Base-by-base conservation (phyloP, 2,888 invertebrate species). In the Electrophaes corylata region DNA sequence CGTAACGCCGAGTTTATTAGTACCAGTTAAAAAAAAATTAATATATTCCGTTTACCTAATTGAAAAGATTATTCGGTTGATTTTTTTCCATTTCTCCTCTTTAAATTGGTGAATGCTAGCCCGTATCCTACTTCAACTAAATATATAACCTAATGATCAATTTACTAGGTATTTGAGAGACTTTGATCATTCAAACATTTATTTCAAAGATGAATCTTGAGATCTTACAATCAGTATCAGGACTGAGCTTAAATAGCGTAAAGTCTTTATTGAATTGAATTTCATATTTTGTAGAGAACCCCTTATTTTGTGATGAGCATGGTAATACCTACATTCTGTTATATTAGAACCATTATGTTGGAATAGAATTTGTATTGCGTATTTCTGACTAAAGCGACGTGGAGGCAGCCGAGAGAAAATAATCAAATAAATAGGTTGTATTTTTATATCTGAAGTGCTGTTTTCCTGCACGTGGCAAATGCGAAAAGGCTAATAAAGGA, bases 401-500 rank as follows among this genome's bases (percentile, higher is more conserved):
- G 19, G 19, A 35, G 33, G 12, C 26, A 14, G n/a, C 23, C 29
- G 31, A 12, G 10, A 37, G 26, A 40, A 50, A n/a, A 23, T 35
- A 23, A 29, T 37, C 14, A 20, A 41, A 50, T 20, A 41, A 41
- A 49, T 49, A 35, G 14, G 18, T 46, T 14, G 14, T 35, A 14
- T 35, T 35, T 39, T 53, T 53, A 39, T 39, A 10, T 26, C 11
- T n/a, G 4, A 14, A 47, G 35, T 43, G 40, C 46, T 31, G 20
- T 45, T 53, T 49, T 41, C 19, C 14, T 37, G 16, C 20, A 47
- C 20, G 33, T 16, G 14, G 14, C 5, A 39, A 54, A 51, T 20
- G 19, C 16, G 20, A 48, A 26, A n/a, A 20, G 12, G 43, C 19
- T 29, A 35, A 44, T 55, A 49, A 26, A 49, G 43, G 55, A 20